Evolutionary conservation across 2,113 vertebrate species (phyloP), one percentile per base, ranked within the genome.

Genomic region (Carettochelys insculpta): DNA sequence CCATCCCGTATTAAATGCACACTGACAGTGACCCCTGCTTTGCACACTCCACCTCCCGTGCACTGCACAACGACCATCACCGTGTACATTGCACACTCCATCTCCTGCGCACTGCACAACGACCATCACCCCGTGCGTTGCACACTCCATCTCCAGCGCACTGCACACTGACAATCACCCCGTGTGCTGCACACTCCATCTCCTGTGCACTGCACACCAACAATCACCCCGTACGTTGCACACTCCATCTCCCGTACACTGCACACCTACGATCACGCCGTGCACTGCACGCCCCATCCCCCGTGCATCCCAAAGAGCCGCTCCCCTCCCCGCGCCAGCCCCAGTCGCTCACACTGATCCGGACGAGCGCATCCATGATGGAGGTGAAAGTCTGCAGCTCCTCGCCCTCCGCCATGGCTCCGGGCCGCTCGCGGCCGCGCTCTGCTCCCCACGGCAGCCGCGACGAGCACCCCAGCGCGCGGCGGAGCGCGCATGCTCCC

Each of bases 341-440:
- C 50, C 90, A 80, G 84, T 65, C 90, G 98, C 99, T 99, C 95
- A 99, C 99, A 97, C 98, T 99, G 87, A 99, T 98, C 96, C 98
- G 98, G 97, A 99, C 98, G 97, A 99, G 97, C 14, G 98, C 98
- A 93, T 99, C 99, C 99, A 99, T 99, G 95, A 99, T 98, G 68
- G 98, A 99, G 65, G 98, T 98, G 93, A 99, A 99, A 83, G 98
- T 98, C 96, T 99, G 98, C 90, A 99, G 95, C n/a, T 98, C 97
- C 84, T 99, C 99, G 80, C 98, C 98, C 89, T 99, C 98, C 92
- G 98, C 98, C 99, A 99, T 99, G 96, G 90, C 92, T 96, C 84
- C 79, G 56, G 82, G 81, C 82, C 93, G 80, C 91, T 84, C 90
- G 76, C 45, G n/a, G 77, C 87, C 85, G 48, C 77, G 92, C 71